These are phyloP conservation scores for Leptopterna dolabrata DNA, from an alignment of 2,888 invertebrate genomes.

Conservation along the genomic window DNA sequence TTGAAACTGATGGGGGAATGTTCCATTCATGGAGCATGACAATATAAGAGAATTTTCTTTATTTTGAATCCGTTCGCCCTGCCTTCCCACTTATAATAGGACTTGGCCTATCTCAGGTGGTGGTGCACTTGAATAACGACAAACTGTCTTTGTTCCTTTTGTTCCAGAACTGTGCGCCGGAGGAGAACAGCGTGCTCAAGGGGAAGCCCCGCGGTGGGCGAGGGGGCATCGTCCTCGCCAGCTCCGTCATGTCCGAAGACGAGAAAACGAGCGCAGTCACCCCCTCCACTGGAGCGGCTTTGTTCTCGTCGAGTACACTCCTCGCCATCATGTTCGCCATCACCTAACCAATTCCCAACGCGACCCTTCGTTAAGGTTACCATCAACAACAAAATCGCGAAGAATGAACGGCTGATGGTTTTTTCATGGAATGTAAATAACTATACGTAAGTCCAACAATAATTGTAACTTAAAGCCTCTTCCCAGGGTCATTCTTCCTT, in stretches of 20 bases:
- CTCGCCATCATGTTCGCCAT: slow-evolving; percentile 35
- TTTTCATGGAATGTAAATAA: background rate
- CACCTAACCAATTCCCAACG: slow-evolving; percentile 15
- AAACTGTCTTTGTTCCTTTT: background rate
- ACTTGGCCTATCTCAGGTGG: too few species aligned
- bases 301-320: slow-evolving; percentile 27
- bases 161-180: slow-evolving; percentile 69
- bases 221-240: slow-evolving; percentile 74
- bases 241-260: slow-evolving; percentile 77
- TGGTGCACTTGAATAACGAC: too few species aligned
- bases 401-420: background rate
- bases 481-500: background rate
- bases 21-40: too few species aligned
- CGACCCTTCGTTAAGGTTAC: background rate
- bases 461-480: background rate
- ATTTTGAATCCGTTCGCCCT: too few species aligned
- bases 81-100: too few species aligned
- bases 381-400: background rate
- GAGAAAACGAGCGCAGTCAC: slow-evolving; percentile 61
- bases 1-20: too few species aligned
- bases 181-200: slow-evolving; percentile 68
- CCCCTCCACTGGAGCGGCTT: background rate
- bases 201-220: slow-evolving; percentile 64
- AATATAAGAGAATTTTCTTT: too few species aligned
- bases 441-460: background rate